Base-by-base conservation (phyloP, 2,797 vertebrate species). In the Crypturellus tataupa region DNA sequence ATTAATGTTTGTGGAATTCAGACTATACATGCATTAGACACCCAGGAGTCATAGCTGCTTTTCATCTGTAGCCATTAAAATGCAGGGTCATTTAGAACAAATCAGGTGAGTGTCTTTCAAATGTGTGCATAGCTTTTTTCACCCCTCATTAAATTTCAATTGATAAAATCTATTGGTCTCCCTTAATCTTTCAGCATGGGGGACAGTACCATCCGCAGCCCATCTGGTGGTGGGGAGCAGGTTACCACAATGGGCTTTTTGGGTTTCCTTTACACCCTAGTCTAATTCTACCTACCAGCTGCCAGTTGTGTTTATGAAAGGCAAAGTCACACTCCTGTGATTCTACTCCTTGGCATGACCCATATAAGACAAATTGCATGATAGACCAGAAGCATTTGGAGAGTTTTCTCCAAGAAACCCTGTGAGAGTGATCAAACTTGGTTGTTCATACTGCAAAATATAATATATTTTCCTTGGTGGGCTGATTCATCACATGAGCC, bases 61-160 rank as follows among this genome's bases (percentile, higher is more conserved):
- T 75, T 93, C 91, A 94, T 68, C 64, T 93, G 51, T 65, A 78
- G 37, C 31, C 58, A 60, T 86, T 95, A 84, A 93, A 90, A 77
- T 55, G 55, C 78, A 90, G 93, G 62, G 83, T 80, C 78, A 25
- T 89, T 91, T 53, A 58, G 68, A 47, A 93, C 85, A 77, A 85
- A 86, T 20, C 78, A 75, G 40, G 47, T 21, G 49, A 90, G 16
- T 12, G 33, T 65, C 71, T 75, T 87, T 93, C 78, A 68, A 82
- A 80, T 24, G 14, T 64, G 35, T 60, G 39, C 47, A 55, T 44
- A 21, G 40, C 9, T 71, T 62, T 93, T 89, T 93, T 39, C 75
- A 89, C 68, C 93, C 63, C 69, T 93, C 92, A 92, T 97, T 94
- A 94, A 92, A 80, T 83, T 92, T 78, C 71, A 87, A 0, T 49